Evolutionary conservation across 2,888 invertebrate genomes (phyloP), one percentile per base, ranked within the genome.

Genomic region (Osmoderma eremita): DNA sequence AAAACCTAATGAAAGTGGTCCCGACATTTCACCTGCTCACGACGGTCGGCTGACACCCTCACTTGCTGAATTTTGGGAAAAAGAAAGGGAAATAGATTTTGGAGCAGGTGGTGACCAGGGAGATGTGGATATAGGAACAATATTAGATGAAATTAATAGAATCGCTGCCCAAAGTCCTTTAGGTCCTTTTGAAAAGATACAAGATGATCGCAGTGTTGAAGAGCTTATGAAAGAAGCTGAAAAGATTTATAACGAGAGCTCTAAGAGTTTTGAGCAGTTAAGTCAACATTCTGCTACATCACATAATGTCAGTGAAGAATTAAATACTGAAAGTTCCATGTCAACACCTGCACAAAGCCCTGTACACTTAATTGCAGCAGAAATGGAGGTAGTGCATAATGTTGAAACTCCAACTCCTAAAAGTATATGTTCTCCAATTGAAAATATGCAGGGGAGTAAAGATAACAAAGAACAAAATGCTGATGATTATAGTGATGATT

Each of bases 101-200:
- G 70, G 71, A 17, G 69, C 62, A 73, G 73, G 69, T 39, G 76
- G 77, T 45, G 71, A 75, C 53, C 69, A 73, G 22, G 84, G 83
- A 50, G 87, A 87, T 72, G 84, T 87, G 56, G 90, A 90, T 80
- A 87, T 90, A 6, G 89, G 87, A 72, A 86, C 86, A 80, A 89
- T 91, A 78, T 88, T 91, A 73, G 88, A 86, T 75, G 90, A 91
- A 81, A 89, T 91, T 2, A 88, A 87, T 72, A 87, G 88, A 70
- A 77, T 82, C 24, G 82, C 82, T 8, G 82, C 82, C 0, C 78
- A 81, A 72, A 83, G 83, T 72, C 82, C 83, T 8, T 73, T 82
- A 36, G 82, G 83, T 8, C 81, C 82, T 8, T 80, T 78, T 71
- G 79, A 80, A 54, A 83, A 80, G 69, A 81, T 79, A 67, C 77